These are phyloP conservation scores for Chloropsis hardwickii DNA, from an alignment of 2,113 vertebrate species.

Conservation along the genomic window DNA sequence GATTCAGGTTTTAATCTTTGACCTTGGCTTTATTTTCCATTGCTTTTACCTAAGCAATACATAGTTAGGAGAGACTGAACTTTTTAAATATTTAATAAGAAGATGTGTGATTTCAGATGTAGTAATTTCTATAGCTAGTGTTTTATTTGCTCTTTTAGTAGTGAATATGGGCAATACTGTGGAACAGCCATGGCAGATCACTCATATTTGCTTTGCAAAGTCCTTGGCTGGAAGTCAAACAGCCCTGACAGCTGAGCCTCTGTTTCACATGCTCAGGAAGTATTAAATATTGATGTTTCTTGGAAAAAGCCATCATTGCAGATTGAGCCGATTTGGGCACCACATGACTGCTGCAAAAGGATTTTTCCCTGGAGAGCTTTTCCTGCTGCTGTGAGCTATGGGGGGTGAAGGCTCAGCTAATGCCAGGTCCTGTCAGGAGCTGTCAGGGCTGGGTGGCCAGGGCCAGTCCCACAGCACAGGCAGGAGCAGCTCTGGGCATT, in stretches of 20 bases:
- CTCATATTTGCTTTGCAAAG: neutral
- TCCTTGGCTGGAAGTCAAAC: neutral
- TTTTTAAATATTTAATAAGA: neutral
- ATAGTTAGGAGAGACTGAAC: neutral
- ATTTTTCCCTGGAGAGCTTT: neutral
- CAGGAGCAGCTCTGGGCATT: neutral
- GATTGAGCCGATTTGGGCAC: neutral
- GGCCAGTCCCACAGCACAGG: neutral
- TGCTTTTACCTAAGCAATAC: neutral
- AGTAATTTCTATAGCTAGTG: neutral
- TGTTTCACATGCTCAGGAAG: neutral
- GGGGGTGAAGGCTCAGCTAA: neutral
- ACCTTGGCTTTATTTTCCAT: neutral
- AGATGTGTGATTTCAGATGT: neutral
- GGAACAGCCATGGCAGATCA: neutral
- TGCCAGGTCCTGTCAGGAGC: neutral
- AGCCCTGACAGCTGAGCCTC: neutral
- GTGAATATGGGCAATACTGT: neutral
- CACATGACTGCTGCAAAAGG: neutral
- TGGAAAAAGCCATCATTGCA: neutral
- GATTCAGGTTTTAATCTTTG: neutral
- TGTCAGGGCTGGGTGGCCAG: rapidly evolving
- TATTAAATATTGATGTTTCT: neutral
- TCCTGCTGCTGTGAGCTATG: neutral
- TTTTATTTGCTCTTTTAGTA: neutral